phyloP scores from a whole-genome alignment of 2,797 vertebrate species.

The Bradypus variegatus region DNA sequence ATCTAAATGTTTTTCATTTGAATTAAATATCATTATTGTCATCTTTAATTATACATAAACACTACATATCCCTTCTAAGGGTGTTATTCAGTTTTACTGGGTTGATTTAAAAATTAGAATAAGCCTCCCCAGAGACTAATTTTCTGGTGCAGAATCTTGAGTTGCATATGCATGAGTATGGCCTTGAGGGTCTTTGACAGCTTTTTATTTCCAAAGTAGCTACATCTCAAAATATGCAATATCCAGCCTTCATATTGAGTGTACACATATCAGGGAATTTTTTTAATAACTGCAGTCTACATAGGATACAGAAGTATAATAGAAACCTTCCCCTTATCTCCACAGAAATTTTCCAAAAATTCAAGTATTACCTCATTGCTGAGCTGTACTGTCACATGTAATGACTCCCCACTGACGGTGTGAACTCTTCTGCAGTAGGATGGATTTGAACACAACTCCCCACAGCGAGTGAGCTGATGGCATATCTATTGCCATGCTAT shows the following conservation, averaged over 20 bases:
- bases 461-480: not conserved
- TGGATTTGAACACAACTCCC: not conserved
- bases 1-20: not conserved
- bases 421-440: not conserved
- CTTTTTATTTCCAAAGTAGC: not conserved
- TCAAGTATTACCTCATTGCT: not conserved
- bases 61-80: not conserved
- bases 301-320: not conserved
- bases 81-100: constrained; percentile 9
- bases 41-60: not conserved
- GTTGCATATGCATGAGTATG: not conserved
- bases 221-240: not conserved
- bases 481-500: not conserved
- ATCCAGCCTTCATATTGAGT: not conserved
- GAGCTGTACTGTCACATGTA: not conserved
- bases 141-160: not conserved
- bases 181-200: not conserved
- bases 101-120: not conserved
- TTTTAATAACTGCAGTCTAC: not conserved
- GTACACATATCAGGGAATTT: not conserved
- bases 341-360: not conserved
- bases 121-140: not conserved
- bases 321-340: not conserved
- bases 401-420: not conserved
- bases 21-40: not conserved